These are phyloP conservation scores for Pseudomugil tenellus DNA, from an alignment of 2,797 vertebrate species.

Conservation along the genomic window DNA sequence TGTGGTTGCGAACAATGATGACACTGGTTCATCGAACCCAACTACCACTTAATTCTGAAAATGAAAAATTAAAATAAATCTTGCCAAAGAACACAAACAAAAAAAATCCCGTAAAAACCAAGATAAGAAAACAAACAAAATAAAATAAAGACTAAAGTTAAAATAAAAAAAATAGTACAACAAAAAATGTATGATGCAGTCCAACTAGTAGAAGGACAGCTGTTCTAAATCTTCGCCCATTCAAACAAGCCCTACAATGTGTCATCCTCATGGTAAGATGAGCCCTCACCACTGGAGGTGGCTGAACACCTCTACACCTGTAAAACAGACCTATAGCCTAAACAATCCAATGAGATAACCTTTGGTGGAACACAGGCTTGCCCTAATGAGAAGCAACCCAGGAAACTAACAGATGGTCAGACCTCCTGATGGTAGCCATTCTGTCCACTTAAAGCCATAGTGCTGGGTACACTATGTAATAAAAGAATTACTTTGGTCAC, in stretches of 20 bases:
- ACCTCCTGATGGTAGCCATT: not conserved
- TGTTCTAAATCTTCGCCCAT: too few relatives aligned
- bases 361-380: not conserved
- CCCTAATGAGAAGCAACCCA: not conserved
- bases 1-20: slow-evolving; percentile 20
- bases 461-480: not conserved
- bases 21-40: slow-evolving; percentile 17
- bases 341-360: not conserved
- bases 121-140: not conserved
- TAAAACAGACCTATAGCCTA: not conserved
- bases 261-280: not conserved
- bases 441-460: not conserved
- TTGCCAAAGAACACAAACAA: slow-evolving; percentile 8
- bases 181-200: too few relatives aligned
- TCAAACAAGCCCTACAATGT: not conserved
- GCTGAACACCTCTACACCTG: not conserved
- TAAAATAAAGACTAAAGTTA: not conserved
- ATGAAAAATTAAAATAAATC: slow-evolving; percentile 22
- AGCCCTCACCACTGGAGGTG: not conserved
- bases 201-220: too few relatives aligned
- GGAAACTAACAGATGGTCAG: not conserved
- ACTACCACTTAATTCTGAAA: not conserved
- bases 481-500: too few relatives aligned
- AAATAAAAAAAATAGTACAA: not conserved
- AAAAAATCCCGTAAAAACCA: not conserved